Percentiles rank a stretch among this genome's conserved stretches.
Evolutionary conservation across 2,888 invertebrate genomes (phyloP).

Genomic region (Conchocele bisecta): DNA sequence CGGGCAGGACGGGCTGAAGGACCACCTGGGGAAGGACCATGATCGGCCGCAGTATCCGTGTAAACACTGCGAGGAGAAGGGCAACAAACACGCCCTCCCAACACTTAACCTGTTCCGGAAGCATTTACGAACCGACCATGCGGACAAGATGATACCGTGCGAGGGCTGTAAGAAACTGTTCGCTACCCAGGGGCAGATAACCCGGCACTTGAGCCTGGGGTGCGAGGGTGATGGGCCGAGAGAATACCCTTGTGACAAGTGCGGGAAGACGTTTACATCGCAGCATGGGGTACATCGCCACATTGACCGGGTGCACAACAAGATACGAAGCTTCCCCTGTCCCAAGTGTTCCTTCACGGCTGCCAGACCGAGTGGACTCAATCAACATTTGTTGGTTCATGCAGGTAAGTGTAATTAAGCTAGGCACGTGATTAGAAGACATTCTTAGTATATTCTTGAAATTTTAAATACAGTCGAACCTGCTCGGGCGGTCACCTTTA

Average conservation of each 20-base stretch:
- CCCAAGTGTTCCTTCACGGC: slow-evolving; percentile 49
- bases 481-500: too few relatives aligned
- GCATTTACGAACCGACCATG: slow-evolving; percentile 23
- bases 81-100: too few relatives aligned
- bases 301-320: slow-evolving; percentile 43
- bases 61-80: background rate
- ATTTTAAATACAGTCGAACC: too few relatives aligned
- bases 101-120: background rate
- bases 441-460: too few relatives aligned
- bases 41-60: slow-evolving; percentile 15
- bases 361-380: slow-evolving; percentile 27
- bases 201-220: slow-evolving; percentile 15
- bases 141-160: slow-evolving; percentile 24
- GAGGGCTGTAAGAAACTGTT: slow-evolving; percentile 21
- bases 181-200: slow-evolving; percentile 12
- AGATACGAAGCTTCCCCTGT: slow-evolving; percentile 49
- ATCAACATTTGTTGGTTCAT: slow-evolving; percentile 42
- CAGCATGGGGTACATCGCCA: slow-evolving; percentile 39
- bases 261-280: slow-evolving; percentile 40
- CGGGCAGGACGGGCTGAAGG: slow-evolving; percentile 20
- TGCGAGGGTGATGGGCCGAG: slow-evolving; percentile 11
- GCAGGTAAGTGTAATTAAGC: too few relatives aligned
- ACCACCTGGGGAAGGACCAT: slow-evolving; percentile 48
- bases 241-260: slow-evolving; percentile 34
- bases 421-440: too few relatives aligned